These are phyloP conservation scores for Aricia agestis DNA, from an alignment of 1,140 invertebrate genomes.

Conservation along the genomic window DNA sequence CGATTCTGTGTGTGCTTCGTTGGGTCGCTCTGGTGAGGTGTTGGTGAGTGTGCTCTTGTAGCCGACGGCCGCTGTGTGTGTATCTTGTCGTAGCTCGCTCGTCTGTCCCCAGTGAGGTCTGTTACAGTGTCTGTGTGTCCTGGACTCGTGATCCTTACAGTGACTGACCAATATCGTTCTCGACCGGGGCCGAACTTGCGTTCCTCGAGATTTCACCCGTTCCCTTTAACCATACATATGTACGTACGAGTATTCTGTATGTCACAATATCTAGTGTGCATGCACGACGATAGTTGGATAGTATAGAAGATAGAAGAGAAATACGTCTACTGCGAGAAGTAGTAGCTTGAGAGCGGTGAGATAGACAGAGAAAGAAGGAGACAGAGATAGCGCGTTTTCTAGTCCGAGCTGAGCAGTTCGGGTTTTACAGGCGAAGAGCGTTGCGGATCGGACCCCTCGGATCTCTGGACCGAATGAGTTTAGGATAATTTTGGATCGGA, in stretches of 20 bases:
- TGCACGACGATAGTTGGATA: conserved; percentile 72
- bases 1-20: conserved; percentile 66
- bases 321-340: conserved; percentile 69
- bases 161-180: conserved; percentile 45
- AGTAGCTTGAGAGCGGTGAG: conserved; percentile 69
- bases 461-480: conserved; percentile 47
- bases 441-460: conserved; percentile 57
- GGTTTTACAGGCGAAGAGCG: conserved; percentile 57
- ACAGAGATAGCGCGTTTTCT: conserved; percentile 68
- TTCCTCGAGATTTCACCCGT: conserved; percentile 47
- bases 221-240: conserved; percentile 45
- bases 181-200: conserved; percentile 54
- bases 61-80: conserved; percentile 52
- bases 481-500: conserved; percentile 49
- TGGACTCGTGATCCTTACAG: conserved; percentile 43
- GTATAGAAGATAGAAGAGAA: conserved; percentile 70
- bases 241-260: conserved; percentile 65
- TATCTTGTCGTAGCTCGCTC: conserved; percentile 53
- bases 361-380: conserved; percentile 67
- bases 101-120: conserved; percentile 62
- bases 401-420: conserved; percentile 62
- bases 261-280: conserved; percentile 76
- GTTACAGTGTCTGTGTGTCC: conserved; percentile 64
- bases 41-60: conserved; percentile 47
- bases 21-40: conserved; percentile 33